phyloP scores from a whole-genome alignment of 2,113 vertebrate species.

The Brachyhypopomus gauderio region DNA sequence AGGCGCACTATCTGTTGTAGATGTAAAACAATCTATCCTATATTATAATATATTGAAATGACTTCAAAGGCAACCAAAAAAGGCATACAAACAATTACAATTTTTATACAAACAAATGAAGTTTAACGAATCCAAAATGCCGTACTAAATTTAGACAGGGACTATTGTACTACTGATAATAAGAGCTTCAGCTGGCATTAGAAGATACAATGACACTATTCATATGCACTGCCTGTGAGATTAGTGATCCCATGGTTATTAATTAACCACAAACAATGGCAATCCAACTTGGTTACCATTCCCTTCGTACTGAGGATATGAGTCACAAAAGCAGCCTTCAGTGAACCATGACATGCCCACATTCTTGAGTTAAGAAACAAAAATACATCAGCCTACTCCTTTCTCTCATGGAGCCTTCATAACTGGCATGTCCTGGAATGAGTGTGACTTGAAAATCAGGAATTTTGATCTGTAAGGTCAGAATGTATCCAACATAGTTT shows the following conservation, averaged over 20 bases:
- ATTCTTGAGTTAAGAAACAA: background rate
- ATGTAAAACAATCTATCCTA: background rate
- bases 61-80: background rate
- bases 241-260: slow-evolving; percentile 28
- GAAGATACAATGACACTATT: background rate
- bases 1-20: background rate
- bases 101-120: background rate
- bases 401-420: slow-evolving; percentile 50
- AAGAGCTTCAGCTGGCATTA: background rate
- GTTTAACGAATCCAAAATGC: background rate
- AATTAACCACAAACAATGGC: slow-evolving; percentile 28
- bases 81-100: background rate
- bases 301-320: slow-evolving; percentile 53
- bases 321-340: slow-evolving; percentile 53
- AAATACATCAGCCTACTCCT: slow-evolving; percentile 16
- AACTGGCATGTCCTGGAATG: slow-evolving; percentile 54
- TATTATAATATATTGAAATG: background rate
- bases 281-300: slow-evolving; percentile 52
- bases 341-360: slow-evolving; percentile 26
- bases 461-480: slow-evolving; percentile 58
- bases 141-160: background rate
- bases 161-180: background rate
- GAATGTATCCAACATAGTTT: background rate
- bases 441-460: slow-evolving; percentile 54
- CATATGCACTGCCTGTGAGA: too few species aligned